Evolutionary conservation across 92 coral and sea anemone genomes (phyloP), one percentile per base, ranked within the genome.

Genomic region (Virgularia gustaviana): DNA sequence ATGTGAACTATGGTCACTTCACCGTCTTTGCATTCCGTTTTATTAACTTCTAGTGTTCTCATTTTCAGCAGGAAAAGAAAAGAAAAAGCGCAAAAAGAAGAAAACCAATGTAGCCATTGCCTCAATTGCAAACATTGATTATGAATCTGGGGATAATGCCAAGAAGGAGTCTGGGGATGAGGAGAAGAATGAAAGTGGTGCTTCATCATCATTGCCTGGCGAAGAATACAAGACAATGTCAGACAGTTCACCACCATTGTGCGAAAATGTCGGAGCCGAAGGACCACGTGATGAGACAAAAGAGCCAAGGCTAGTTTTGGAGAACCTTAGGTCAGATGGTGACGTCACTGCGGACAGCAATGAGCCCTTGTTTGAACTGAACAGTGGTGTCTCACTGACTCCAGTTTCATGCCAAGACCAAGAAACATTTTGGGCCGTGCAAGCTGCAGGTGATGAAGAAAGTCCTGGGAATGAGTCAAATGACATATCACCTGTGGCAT

Each of bases 61-160:
- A 19, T 64, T 24, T 11, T 52, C 31, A 6, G 3, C 19, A 30
- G 88, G 76, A 9, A 81, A 81, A 44, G 79, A 84, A 65, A 92
- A 84, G 67, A 92, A 85, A 77, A 89, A 84, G 77, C 83, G 84
- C 57, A 88, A 80, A 80, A 89, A 87, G 70, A 92, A 87, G 78
- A 81, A 81, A 74, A 76, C 77, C 43, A 78, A 45, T 56, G 85
- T 91, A 1, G 94, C 96, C 6, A 88, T 90, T 38, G 95, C 81
- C 32, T 78, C 88, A 3, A 85, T 92, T 19, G 98, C 89, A 60
- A 94, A 90, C 24, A 47, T 23, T 32, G 62, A 51, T 6, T 68
- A 30, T 49, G 75, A 68, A 31, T 12, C 58, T 3, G 29, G 3
- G 10, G 58, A 22, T 2, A 3, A 28, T 52, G 3, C 31, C 10